A percentile compares a stretch with the other conserved stretches of the same genome.
Conservation (phyloP, 2,888 invertebrate species). For the Allolobophora icterica region DNA sequence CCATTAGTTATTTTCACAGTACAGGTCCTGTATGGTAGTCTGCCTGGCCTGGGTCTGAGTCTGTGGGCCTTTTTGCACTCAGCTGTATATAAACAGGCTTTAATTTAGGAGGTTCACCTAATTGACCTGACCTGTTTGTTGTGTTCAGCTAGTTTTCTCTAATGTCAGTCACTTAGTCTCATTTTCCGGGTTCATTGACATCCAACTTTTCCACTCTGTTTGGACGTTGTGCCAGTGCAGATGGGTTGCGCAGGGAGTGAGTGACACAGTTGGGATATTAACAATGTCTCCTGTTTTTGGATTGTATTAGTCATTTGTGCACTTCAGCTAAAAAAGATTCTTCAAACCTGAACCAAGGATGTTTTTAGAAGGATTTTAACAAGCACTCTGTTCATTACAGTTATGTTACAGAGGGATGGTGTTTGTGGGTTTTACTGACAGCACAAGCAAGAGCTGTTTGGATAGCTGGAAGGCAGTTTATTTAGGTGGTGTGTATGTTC, state of each 20-base stretch:
- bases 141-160: neutral
- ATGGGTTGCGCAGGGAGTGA: neutral
- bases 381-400: too few species aligned
- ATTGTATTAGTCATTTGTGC: neutral
- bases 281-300: neutral
- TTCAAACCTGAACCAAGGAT: too few species aligned
- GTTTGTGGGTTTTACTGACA: too few species aligned
- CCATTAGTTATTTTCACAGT: neutral
- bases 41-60: neutral
- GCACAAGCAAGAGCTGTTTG: too few species aligned
- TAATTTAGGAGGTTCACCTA: neutral
- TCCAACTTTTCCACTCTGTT: neutral
- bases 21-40: neutral
- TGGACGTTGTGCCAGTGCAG: neutral
- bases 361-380: too few species aligned
- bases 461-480: too few species aligned
- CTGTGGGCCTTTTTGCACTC: neutral
- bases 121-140: neutral
- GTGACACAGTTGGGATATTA: neutral
- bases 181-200: neutral
- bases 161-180: neutral
- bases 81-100: neutral
- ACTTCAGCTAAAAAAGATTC: neutral
- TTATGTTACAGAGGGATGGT: too few species aligned
- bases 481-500: too few species aligned